phyloP scores from a whole-genome alignment of 2,113 vertebrate species.

The Mormoops blainvillei region DNA sequence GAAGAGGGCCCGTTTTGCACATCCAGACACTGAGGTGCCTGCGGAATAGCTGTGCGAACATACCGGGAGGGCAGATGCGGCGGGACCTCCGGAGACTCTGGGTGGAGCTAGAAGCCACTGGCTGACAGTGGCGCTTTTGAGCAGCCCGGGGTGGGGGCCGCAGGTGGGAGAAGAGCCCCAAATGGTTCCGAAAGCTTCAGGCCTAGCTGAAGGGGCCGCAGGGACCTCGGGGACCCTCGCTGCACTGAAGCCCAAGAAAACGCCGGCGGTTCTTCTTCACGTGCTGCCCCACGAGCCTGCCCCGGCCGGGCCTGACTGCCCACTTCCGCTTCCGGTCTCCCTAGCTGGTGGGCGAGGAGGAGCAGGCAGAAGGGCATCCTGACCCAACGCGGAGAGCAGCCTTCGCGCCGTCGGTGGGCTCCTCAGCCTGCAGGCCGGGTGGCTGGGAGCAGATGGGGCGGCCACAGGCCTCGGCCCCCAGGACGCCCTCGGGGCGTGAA shows the following conservation, averaged over 20 bases:
- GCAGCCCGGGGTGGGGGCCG: rapidly evolving
- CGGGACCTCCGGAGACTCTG: too few species aligned
- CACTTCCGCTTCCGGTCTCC: background rate
- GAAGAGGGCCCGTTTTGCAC: background rate
- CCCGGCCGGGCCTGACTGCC: rapidly evolving
- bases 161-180: too few species aligned
- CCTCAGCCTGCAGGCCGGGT: background rate
- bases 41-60: background rate
- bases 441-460: background rate
- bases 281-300: background rate
- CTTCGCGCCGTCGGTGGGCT: rapidly evolving
- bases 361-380: rapidly evolving
- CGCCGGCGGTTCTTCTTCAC: rapidly evolving
- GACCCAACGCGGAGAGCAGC: rapidly evolving
- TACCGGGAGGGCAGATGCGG: background rate
- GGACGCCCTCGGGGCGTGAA: background rate
- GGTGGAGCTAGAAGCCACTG: background rate
- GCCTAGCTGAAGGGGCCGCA: rapidly evolving
- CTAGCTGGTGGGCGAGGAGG: rapidly evolving
- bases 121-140: rapidly evolving
- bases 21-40: background rate
- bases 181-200: rapidly evolving
- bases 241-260: rapidly evolving
- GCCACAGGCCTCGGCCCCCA: background rate
- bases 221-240: too few species aligned